Conservation (phyloP, 2,888 invertebrate species). For the Eupithecia centaureata region DNA sequence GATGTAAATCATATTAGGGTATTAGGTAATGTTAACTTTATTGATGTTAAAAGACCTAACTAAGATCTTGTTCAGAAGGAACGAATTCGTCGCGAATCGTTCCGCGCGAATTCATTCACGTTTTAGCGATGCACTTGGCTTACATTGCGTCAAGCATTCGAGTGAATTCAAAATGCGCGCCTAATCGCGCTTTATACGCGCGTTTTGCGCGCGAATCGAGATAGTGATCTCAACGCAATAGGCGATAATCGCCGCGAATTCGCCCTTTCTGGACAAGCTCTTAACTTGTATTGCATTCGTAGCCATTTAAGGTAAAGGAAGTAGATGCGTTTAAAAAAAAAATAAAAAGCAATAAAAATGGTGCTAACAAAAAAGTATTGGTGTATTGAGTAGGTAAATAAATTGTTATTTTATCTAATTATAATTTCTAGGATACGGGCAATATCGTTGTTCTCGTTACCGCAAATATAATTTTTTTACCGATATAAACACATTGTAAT, state of each 20-base stretch:
- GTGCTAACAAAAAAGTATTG: constrained; percentile 81
- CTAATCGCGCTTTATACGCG: too few relatives aligned
- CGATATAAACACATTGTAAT: constrained; percentile 65
- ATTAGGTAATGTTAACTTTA: constrained; percentile 53
- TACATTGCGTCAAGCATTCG: too few relatives aligned
- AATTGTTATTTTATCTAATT: constrained; percentile 57
- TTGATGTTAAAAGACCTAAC: constrained; percentile 69
- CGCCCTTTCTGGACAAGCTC: too few relatives aligned
- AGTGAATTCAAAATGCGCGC: too few relatives aligned
- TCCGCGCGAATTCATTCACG: too few relatives aligned
- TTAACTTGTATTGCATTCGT: constrained; percentile 73
- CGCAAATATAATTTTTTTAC: constrained; percentile 72
- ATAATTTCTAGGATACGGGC: constrained; percentile 61
- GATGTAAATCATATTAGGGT: constrained; percentile 57
- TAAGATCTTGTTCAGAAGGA: too few relatives aligned
- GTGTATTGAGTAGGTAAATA: constrained; percentile 67
- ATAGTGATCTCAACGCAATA: too few relatives aligned
- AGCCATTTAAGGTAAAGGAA: constrained; percentile 76
- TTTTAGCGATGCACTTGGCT: too few relatives aligned
- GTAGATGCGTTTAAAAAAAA: constrained; percentile 69
- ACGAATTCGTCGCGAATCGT: too few relatives aligned
- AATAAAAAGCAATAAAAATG: constrained; percentile 66
- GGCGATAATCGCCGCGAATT: too few relatives aligned
- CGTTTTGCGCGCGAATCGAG: too few relatives aligned
- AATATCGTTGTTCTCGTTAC: constrained; percentile 71